These are phyloP conservation scores for Clarias gariepinus DNA, from an alignment of 2,113 vertebrate species.

Conservation along the genomic window DNA sequence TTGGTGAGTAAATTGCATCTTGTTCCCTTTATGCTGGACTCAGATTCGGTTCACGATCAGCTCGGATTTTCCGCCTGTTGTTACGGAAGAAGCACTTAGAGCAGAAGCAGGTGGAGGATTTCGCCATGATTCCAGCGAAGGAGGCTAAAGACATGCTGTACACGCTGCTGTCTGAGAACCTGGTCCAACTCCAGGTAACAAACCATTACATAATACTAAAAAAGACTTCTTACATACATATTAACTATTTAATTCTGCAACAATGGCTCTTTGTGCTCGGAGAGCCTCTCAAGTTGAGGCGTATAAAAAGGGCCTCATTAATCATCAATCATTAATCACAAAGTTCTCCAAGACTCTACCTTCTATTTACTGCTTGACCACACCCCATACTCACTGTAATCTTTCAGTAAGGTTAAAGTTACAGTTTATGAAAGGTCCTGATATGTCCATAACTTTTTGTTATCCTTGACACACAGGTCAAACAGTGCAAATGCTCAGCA, in stretches of 20 bases:
- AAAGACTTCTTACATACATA: background rate
- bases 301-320: background rate
- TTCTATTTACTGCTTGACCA: background rate
- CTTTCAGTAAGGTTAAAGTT: background rate
- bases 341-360: background rate
- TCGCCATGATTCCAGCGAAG: slow-evolving; percentile 97
- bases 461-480: background rate
- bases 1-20: background rate
- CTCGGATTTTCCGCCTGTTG: slow-evolving; percentile 86
- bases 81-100: slow-evolving; percentile 89
- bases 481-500: background rate
- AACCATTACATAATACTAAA: background rate
- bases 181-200: slow-evolving; percentile 86
- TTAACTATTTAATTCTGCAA: background rate
- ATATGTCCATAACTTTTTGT: background rate
- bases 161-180: slow-evolving; percentile 87
- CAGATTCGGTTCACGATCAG: slow-evolving; percentile 92
- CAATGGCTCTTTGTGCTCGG: background rate
- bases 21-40: background rate
- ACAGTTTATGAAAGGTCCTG: background rate
- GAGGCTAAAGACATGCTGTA: slow-evolving; percentile 98
- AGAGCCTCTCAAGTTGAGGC: background rate
- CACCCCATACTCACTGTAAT: background rate
- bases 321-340: background rate
- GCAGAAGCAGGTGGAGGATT: slow-evolving; percentile 98